Evolutionary conservation across 2,888 invertebrate species (phyloP).

Genomic region (Quadroppia sp.): DNA sequence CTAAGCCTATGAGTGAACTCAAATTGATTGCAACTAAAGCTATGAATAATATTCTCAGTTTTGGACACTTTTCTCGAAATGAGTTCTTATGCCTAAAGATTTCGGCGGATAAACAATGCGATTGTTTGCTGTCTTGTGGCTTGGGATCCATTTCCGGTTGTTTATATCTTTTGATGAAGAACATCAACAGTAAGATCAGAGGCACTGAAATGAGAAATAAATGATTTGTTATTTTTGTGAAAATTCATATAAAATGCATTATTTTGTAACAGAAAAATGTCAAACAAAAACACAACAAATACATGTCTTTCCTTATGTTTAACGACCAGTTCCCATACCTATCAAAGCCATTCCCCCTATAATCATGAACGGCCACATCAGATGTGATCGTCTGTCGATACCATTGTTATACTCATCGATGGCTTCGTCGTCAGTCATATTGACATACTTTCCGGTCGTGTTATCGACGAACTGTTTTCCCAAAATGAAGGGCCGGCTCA

Average conservation of each 20-base stretch:
- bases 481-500: conserved; percentile 17
- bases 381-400: background rate
- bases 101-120: background rate
- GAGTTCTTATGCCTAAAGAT: too few species aligned
- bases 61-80: too few species aligned
- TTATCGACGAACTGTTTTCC: conserved; percentile 17
- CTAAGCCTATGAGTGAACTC: background rate
- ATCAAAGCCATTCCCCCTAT: too few species aligned
- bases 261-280: background rate
- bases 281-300: background rate
- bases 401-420: background rate
- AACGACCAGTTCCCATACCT: too few species aligned
- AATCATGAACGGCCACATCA: background rate
- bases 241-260: background rate
- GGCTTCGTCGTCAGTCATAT: background rate
- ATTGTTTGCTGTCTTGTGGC: background rate
- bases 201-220: background rate
- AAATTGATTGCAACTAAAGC: background rate
- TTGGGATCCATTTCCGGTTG: background rate
- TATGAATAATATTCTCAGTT: background rate
- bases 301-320: too few species aligned
- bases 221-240: background rate
- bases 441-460: background rate
- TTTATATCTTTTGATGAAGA: background rate
- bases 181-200: background rate